A percentile compares a stretch with the other conserved stretches of the same genome.
Evolutionary conservation across 2,888 invertebrate genomes (phyloP).

Genomic region (Agriotes lineatus): DNA sequence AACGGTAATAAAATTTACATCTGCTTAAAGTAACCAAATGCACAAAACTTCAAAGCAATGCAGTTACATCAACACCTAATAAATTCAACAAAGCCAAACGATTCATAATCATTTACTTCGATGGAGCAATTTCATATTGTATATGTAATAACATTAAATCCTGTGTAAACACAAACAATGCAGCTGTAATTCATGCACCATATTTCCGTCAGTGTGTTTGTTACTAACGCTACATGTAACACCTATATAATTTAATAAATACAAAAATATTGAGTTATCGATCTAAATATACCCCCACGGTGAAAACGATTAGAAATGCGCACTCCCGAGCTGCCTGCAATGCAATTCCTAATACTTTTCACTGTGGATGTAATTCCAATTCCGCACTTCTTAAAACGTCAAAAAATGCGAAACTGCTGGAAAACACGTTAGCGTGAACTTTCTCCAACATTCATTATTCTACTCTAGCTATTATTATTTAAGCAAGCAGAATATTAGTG

Average conservation of each 20-base stretch:
- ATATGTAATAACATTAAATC: neutral
- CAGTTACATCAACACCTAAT: conserved; percentile 21
- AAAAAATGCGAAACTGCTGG: conserved; percentile 13
- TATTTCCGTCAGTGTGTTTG: conserved; percentile 22
- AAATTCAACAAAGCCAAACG: conserved; percentile 11
- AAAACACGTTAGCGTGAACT: conserved; percentile 13
- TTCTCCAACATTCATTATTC: conserved; percentile 8
- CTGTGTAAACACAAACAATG: conserved; percentile 8
- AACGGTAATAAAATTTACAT: neutral
- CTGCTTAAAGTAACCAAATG: neutral
- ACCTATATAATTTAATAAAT: conserved; percentile 50
- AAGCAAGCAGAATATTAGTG: conserved; percentile 33
- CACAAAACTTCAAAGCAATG: conserved; percentile 21
- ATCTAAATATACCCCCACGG: conserved; percentile 26
- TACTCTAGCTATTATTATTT: conserved; percentile 31
- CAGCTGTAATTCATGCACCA: conserved; percentile 20
- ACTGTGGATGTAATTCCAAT: conserved; percentile 11
- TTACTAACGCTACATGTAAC: conserved; percentile 50
- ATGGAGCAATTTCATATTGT: conserved; percentile 10
- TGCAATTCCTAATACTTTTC: conserved; percentile 13
- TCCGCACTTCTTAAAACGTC: conserved; percentile 3
- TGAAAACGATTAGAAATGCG: conserved; percentile 28
- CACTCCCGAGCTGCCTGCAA: neutral
- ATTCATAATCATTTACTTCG: neutral
- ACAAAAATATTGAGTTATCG: conserved; percentile 51